Evolutionary conservation across 2,797 vertebrate genomes (phyloP).

Genomic region (Lacerta bilineata): DNA sequence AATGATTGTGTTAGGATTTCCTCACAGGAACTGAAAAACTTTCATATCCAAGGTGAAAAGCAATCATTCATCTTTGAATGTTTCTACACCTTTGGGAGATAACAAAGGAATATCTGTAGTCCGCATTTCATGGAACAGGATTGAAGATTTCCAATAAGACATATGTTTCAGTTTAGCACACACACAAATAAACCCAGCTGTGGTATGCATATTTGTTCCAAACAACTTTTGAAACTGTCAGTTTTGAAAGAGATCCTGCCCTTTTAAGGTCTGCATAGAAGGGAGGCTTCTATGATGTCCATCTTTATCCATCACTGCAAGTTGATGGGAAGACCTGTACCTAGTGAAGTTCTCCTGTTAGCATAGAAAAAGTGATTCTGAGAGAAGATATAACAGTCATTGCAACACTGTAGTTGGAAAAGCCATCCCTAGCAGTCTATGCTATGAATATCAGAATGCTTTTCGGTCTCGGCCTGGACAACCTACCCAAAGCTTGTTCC

Average conservation of each 20-base stretch:
- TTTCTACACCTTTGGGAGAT: background rate
- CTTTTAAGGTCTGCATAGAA: background rate
- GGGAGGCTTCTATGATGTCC: background rate
- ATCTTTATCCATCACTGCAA: background rate
- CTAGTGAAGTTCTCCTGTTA: background rate
- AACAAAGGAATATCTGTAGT: constrained; percentile 3
- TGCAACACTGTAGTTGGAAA: background rate
- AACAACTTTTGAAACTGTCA: background rate
- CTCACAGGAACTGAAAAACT: background rate
- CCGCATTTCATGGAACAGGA: background rate
- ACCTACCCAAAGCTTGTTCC: background rate
- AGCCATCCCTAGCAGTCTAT: background rate
- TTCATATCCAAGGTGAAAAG: constrained; percentile 22
- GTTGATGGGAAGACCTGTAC: background rate
- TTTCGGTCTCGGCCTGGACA: background rate
- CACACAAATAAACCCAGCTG: background rate
- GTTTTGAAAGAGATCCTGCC: background rate
- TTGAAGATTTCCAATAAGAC: constrained; percentile 17
- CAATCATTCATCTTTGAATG: constrained; percentile 7
- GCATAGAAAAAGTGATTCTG: background rate
- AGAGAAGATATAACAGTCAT: background rate
- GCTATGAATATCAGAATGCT: background rate
- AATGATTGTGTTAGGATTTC: constrained; percentile 1
- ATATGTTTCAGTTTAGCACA: background rate
- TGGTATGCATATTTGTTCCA: background rate